These are phyloP conservation scores for Drosophila histrio DNA, from an alignment of 2,888 invertebrate species.

Conservation along the genomic window DNA sequence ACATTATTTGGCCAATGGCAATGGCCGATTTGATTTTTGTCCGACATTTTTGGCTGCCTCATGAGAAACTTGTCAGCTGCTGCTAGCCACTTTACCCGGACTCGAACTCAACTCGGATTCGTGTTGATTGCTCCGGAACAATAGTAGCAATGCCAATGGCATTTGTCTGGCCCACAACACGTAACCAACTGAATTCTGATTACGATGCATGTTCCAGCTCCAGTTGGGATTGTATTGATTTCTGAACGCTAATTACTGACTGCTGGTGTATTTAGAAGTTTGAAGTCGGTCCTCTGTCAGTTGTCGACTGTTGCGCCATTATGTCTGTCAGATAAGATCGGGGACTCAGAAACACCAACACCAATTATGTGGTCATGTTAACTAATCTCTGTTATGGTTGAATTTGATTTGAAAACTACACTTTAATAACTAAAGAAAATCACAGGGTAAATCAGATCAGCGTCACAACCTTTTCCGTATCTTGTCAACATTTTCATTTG, in stretches of 20 bases:
- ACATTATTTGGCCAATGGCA: constrained; percentile 5
- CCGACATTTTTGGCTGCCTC: constrained; percentile 26
- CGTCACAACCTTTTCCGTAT: neutral
- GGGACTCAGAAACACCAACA: neutral
- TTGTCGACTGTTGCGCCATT: constrained; percentile 44
- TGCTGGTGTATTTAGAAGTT: neutral
- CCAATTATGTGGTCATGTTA: constrained; percentile 15
- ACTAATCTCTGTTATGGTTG: constrained; percentile 5
- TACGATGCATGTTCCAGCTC: constrained; percentile 37
- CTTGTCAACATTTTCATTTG: neutral
- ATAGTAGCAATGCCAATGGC: constrained; percentile 55
- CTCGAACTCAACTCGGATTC: constrained; percentile 9
- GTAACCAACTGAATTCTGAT: constrained; percentile 42
- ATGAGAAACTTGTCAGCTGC: constrained; percentile 71
- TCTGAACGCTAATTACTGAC: constrained; percentile 61
- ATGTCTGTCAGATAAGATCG: constrained; percentile 44
- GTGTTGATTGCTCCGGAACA: constrained; percentile 59
- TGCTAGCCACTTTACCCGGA: constrained; percentile 18
- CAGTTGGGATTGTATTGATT: constrained; percentile 61
- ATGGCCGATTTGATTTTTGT: constrained; percentile 27
- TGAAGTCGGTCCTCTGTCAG: neutral
- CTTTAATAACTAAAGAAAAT: neutral
- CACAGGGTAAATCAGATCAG: neutral
- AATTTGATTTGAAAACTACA: neutral
- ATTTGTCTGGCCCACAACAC: constrained; percentile 39